Conservation (phyloP, 1,140 invertebrate species). For the Euborellia annulipes region DNA sequence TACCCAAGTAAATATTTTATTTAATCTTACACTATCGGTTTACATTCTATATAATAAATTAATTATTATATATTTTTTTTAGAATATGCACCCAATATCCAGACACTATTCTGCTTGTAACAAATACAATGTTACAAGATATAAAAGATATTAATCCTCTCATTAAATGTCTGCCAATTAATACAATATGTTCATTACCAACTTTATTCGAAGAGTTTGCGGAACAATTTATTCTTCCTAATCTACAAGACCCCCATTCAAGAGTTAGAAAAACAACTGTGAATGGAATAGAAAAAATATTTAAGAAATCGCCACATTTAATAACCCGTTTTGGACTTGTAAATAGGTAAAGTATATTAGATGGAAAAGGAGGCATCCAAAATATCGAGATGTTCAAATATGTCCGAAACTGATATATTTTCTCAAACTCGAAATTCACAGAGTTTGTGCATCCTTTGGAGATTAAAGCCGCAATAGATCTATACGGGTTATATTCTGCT, state of each 20-base stretch:
- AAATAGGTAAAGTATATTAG: conserved; percentile 4
- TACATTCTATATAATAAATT: background rate
- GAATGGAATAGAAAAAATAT: background rate
- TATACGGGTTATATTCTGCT: background rate
- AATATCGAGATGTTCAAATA: background rate
- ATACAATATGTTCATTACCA: conserved; percentile 3
- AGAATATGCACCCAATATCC: conserved; percentile 5
- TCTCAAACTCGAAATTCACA: no score
- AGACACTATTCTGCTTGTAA: conserved; percentile 1
- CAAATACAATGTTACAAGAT: conserved; percentile 7
- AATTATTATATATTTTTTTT: conserved; percentile 3
- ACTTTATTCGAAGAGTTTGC: conserved; percentile 1
- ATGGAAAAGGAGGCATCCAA: no score
- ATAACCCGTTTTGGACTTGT: conserved; percentile 1
- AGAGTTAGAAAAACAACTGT: conserved; percentile 5
- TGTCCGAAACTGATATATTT: background rate
- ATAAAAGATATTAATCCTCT: conserved; percentile 6
- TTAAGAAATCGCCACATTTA: background rate
- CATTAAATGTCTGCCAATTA: conserved; percentile 6
- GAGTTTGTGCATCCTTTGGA: background rate
- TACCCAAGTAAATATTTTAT: conserved; percentile 3
- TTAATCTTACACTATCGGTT: background rate
- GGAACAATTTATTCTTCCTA: background rate
- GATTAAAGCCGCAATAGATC: background rate
- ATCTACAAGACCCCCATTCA: conserved; percentile 4